These are phyloP conservation scores for Percopsis omiscomaycus DNA, from an alignment of 2,797 vertebrate genomes.

Conservation along the genomic window DNA sequence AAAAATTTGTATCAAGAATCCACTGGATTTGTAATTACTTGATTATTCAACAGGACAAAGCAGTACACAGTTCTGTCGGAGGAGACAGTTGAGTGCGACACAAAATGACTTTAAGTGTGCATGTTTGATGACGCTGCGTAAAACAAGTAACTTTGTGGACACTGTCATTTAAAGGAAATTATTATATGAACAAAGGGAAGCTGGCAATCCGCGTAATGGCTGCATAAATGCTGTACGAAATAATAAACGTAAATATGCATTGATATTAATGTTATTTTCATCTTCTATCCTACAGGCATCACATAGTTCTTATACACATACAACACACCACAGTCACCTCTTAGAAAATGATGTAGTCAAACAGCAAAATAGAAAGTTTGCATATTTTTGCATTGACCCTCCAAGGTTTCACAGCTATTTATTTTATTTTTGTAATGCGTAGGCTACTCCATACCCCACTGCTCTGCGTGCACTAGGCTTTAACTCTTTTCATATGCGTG, in stretches of 20 bases:
- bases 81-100: slow-evolving; percentile 52
- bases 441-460: slow-evolving; percentile 33
- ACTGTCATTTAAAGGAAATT: slow-evolving; percentile 57
- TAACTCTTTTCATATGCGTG: slow-evolving; percentile 35
- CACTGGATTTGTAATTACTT: slow-evolving; percentile 46
- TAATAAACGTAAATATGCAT: slow-evolving; percentile 72
- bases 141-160: slow-evolving; percentile 50
- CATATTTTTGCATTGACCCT: slow-evolving; percentile 84
- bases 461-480: slow-evolving; percentile 42
- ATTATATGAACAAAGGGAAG: slow-evolving; percentile 54
- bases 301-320: slow-evolving; percentile 56
- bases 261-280: slow-evolving; percentile 60
- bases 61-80: slow-evolving; percentile 55
- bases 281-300: slow-evolving; percentile 71
- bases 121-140: slow-evolving; percentile 43
- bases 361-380: slow-evolving; percentile 83
- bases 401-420: slow-evolving; percentile 77
- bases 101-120: slow-evolving; percentile 50
- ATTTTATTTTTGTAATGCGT: slow-evolving; percentile 43
- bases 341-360: slow-evolving; percentile 78
- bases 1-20: slow-evolving; percentile 30
- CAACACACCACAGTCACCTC: slow-evolving; percentile 74
- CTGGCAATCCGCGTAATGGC: slow-evolving; percentile 58
- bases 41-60: slow-evolving; percentile 56
- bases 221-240: slow-evolving; percentile 75